phyloP scores from a whole-genome alignment of 2,888 invertebrate genomes.

The Camptogramma bilineatum region DNA sequence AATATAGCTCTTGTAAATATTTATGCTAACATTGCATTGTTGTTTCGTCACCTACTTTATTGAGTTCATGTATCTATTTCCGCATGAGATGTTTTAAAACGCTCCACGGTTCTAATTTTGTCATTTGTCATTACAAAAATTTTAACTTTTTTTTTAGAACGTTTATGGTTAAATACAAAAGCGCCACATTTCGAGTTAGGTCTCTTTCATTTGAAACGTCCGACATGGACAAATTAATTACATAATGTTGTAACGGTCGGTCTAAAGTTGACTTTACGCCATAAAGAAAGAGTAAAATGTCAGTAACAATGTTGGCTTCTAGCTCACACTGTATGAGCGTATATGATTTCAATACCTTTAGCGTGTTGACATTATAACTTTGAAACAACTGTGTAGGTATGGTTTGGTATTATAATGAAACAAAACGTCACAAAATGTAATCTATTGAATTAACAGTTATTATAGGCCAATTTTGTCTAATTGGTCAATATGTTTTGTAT shows the following conservation, averaged over 20 bases:
- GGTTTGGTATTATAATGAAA: neutral
- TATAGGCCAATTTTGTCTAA: neutral
- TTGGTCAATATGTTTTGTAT: neutral
- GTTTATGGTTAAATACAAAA: too few relatives aligned
- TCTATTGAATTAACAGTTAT: neutral
- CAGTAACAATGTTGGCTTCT: neutral
- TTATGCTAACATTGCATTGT: conserved; percentile 16
- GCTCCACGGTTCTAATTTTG: too few relatives aligned
- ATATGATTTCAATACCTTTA: neutral
- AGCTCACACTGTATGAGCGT: neutral
- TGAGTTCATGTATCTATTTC: neutral
- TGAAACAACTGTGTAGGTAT: neutral
- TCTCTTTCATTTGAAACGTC: too few relatives aligned
- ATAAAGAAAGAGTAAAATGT: neutral
- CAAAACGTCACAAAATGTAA: neutral
- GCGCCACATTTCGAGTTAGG: too few relatives aligned
- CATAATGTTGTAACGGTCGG: neutral
- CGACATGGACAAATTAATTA: too few relatives aligned
- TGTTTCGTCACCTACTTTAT: neutral
- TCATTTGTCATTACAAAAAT: too few relatives aligned
- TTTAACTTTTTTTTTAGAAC: too few relatives aligned
- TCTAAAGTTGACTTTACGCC: neutral
- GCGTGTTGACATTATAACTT: neutral
- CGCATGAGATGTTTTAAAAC: neutral
- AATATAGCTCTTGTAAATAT: conserved; percentile 22